Conservation (phyloP, 2,797 vertebrate genomes). For the Spea hammondii region DNA sequence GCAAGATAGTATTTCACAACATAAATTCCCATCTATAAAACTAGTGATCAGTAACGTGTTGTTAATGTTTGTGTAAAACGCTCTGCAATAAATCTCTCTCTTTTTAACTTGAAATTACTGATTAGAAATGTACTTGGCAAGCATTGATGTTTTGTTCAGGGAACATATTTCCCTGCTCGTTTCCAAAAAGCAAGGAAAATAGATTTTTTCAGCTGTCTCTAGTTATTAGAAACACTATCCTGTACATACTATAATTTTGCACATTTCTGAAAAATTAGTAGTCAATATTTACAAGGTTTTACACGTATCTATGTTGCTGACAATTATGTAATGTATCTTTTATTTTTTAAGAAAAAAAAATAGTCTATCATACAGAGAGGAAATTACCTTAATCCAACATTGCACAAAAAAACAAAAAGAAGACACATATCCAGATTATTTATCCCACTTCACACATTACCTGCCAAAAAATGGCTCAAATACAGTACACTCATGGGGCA, state of each 20-base stretch:
- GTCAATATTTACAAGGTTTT: background rate
- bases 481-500: conserved; percentile 53
- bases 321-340: background rate
- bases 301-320: background rate
- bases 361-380: conserved; percentile 33
- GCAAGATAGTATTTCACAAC: conserved; percentile 13
- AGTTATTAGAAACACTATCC: no score
- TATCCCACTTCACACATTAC: conserved; percentile 50
- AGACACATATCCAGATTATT: conserved; percentile 57
- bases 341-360: background rate
- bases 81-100: conserved; percentile 35
- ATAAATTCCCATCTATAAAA: conserved; percentile 37
- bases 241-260: background rate
- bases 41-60: conserved; percentile 27
- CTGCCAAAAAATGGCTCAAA: conserved; percentile 42
- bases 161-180: conserved; percentile 27
- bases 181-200: conserved; percentile 31
- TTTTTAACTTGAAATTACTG: conserved; percentile 36
- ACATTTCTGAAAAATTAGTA: background rate
- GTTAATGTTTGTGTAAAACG: conserved; percentile 30
- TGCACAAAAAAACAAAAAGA: conserved; percentile 49
- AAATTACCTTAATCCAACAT: conserved; percentile 58
- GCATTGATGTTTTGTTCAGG: background rate
- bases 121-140: conserved; percentile 39
- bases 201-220: conserved; percentile 11